Evolutionary conservation across 2,888 invertebrate genomes (phyloP).

Genomic region (Acleris cristana): DNA sequence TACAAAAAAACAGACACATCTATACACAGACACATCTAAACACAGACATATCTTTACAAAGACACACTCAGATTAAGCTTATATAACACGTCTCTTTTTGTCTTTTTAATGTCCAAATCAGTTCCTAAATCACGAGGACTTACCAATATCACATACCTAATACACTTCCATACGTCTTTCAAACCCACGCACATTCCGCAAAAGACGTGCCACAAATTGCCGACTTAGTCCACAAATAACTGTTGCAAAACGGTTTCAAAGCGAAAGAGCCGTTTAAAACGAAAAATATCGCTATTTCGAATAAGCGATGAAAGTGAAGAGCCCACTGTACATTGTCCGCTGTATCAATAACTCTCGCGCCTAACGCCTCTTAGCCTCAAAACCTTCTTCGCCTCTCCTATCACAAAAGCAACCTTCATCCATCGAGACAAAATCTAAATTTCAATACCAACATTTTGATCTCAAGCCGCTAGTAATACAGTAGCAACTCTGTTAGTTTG

Average conservation of each 20-base stretch:
- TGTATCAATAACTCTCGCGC: conserved; percentile 42
- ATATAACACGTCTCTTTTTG: no score
- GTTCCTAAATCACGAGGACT: no score
- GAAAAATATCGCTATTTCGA: conserved; percentile 32
- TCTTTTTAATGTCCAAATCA: no score
- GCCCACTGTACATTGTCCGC: conserved; percentile 31
- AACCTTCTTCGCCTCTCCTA: conserved; percentile 46
- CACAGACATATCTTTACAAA: no score
- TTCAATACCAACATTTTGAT: background rate
- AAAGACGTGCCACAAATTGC: background rate
- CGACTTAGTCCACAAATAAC: conserved; percentile 9
- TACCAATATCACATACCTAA: no score
- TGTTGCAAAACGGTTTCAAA: conserved; percentile 5
- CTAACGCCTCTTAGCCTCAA: conserved; percentile 54
- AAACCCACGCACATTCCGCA: background rate
- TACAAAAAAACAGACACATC: no score
- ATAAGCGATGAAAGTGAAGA: conserved; percentile 32
- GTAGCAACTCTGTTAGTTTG: conserved; percentile 1
- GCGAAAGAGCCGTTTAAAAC: conserved; percentile 23
- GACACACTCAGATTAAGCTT: no score
- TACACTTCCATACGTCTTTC: no score
- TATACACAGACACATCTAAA: no score
- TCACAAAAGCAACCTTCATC: conserved; percentile 1
- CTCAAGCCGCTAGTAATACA: background rate
- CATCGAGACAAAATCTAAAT: conserved; percentile 9